These are phyloP conservation scores for Dreissena rostriformis DNA, from an alignment of 1,140 invertebrate species.

Conservation along the genomic window DNA sequence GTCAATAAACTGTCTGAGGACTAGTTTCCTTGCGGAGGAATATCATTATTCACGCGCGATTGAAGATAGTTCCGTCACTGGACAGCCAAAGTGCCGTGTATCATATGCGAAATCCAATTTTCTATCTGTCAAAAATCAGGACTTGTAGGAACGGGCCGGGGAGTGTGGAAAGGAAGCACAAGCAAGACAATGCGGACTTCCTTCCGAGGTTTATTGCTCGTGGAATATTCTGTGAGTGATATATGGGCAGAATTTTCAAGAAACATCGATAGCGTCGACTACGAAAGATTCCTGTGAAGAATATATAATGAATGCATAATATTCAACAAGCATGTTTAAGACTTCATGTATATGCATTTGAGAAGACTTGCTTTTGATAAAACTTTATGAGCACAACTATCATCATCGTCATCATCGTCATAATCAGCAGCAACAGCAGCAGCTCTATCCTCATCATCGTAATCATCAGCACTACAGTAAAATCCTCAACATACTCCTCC, in stretches of 20 bases:
- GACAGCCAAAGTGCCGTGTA: constrained; percentile 10
- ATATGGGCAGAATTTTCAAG: not conserved
- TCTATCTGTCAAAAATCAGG: constrained; percentile 56
- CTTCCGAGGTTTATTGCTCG: constrained; percentile 56
- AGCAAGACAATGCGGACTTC: constrained; percentile 27
- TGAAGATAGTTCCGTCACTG: constrained; percentile 35
- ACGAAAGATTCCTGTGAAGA: too few relatives aligned
- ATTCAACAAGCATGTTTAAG: too few relatives aligned
- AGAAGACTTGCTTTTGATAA: too few relatives aligned
- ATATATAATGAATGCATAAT: too few relatives aligned
- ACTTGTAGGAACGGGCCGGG: constrained; percentile 1
- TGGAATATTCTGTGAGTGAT: constrained; percentile 38
- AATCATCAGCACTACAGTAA: too few relatives aligned
- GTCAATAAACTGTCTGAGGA: not conserved
- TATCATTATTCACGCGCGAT: constrained; percentile 58
- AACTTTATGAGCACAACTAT: too few relatives aligned
- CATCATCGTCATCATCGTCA: too few relatives aligned
- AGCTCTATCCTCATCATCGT: too few relatives aligned
- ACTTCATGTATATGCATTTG: too few relatives aligned
- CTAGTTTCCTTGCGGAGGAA: constrained; percentile 50
- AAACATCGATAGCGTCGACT: too few relatives aligned
- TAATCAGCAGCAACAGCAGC: too few relatives aligned
- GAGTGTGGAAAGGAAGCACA: constrained; percentile 53
- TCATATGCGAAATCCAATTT: constrained; percentile 57
- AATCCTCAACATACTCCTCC: too few relatives aligned